Conservation (phyloP, 2,888 invertebrate genomes). For the Caenorhabditis sp. region DNA sequence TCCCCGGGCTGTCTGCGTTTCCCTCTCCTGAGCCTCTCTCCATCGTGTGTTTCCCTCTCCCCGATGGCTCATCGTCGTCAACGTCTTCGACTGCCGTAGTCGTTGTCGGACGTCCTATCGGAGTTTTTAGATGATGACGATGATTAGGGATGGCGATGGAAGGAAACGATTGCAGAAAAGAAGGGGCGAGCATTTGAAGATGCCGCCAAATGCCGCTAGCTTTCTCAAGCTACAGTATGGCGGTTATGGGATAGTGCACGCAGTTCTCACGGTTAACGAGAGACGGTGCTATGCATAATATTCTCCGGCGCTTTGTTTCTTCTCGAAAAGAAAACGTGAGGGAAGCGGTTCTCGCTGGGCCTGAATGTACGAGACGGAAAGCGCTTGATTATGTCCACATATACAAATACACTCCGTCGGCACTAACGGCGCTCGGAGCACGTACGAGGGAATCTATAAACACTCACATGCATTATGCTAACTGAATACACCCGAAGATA, state of each 20-base stretch:
- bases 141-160: background rate
- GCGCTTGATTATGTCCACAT: conserved; percentile 13
- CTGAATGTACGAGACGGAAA: background rate
- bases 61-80: conserved; percentile 50
- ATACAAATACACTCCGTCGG: conserved; percentile 4
- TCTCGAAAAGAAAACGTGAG: background rate
- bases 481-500: background rate
- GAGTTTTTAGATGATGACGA: conserved; percentile 12
- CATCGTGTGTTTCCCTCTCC: conserved; percentile 11
- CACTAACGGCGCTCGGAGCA: too few species aligned
- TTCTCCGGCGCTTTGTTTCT: too few species aligned
- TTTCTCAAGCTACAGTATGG: too few species aligned
- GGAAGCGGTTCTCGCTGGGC: too few species aligned
- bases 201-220: too few species aligned
- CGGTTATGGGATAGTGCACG: too few species aligned
- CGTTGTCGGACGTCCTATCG: too few species aligned
- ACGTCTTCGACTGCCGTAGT: too few species aligned
- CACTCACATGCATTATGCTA: background rate
- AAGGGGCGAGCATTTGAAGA: too few species aligned
- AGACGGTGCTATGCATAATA: too few species aligned
- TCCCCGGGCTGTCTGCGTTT: conserved; percentile 21
- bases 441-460: background rate
- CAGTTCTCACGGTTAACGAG: too few species aligned
- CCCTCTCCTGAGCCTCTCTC: conserved; percentile 6
- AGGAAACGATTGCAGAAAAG: too few species aligned